Evolutionary conservation across 2,797 vertebrate species (phyloP).

Genomic region (Phylloscopus collybita): DNA sequence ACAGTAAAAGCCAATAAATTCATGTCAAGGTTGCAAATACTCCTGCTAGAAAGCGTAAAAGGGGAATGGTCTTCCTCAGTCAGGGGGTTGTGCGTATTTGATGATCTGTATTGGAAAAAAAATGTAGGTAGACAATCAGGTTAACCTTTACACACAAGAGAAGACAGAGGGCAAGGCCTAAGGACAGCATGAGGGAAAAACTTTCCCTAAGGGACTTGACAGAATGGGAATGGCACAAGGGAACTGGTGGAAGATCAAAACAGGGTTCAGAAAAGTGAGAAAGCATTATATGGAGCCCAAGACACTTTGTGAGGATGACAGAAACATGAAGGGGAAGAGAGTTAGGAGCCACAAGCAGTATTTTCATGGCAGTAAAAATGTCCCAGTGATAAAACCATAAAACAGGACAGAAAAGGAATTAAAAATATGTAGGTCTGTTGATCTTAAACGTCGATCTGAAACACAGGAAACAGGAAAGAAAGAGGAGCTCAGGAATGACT

Average conservation of each 20-base stretch:
- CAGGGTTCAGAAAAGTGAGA: conserved; percentile 16
- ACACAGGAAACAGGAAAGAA: background rate
- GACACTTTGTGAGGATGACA: conserved; percentile 15
- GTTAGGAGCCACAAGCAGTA: background rate
- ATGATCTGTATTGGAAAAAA: background rate
- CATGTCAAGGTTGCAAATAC: background rate
- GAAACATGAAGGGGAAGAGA: background rate
- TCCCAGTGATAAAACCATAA: conserved; percentile 14
- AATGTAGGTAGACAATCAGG: background rate
- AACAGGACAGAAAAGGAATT: background rate
- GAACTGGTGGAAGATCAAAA: conserved; percentile 52
- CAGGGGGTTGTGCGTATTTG: background rate
- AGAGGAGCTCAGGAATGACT: conserved; percentile 14
- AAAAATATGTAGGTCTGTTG: conserved; percentile 3
- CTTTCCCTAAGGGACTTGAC: background rate
- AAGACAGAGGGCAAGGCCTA: background rate
- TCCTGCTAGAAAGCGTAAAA: background rate
- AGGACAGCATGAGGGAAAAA: background rate
- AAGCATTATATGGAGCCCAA: conserved; percentile 43
- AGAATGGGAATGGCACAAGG: background rate
- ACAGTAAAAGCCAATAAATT: background rate
- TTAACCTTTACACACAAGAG: background rate
- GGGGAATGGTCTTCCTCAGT: background rate
- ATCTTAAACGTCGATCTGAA: conserved; percentile 1
- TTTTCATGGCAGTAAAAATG: background rate